Conservation (phyloP, 1,140 invertebrate species). For the Steinernema khuongi region DNA sequence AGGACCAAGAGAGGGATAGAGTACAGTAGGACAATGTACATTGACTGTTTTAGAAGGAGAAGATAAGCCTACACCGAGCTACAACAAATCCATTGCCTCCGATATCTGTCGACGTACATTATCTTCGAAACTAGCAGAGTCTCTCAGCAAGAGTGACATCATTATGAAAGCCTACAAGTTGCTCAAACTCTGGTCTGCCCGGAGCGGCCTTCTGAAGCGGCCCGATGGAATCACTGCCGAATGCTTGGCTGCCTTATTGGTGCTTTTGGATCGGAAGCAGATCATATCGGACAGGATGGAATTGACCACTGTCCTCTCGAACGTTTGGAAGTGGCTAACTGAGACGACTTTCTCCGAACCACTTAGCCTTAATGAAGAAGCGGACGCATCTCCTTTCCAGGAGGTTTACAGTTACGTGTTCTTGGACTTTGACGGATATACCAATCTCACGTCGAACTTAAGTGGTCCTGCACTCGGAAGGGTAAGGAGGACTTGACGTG, state of each 20-base stretch:
- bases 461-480: background rate
- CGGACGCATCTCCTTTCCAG: background rate
- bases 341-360: background rate
- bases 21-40: too few relatives aligned
- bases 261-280: background rate
- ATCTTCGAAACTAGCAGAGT: background rate
- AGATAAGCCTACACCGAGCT: background rate
- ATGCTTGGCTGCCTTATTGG: background rate
- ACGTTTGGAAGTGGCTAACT: background rate
- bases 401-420: background rate
- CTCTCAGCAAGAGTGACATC: background rate
- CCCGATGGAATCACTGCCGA: background rate
- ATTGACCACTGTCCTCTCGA: background rate
- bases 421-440: background rate
- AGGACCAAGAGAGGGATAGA: too few relatives aligned
- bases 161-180: background rate
- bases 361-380: background rate
- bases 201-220: background rate
- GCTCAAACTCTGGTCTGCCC: background rate
- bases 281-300: slow-evolving; percentile 3
- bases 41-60: too few relatives aligned
- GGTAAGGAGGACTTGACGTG: background rate
- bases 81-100: background rate
- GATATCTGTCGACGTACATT: background rate
- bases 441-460: background rate